A percentile compares a stretch with the other conserved stretches of the same genome.
Evolutionary conservation across 2,113 vertebrate genomes (phyloP).

Genomic region (Tichodroma muraria): DNA sequence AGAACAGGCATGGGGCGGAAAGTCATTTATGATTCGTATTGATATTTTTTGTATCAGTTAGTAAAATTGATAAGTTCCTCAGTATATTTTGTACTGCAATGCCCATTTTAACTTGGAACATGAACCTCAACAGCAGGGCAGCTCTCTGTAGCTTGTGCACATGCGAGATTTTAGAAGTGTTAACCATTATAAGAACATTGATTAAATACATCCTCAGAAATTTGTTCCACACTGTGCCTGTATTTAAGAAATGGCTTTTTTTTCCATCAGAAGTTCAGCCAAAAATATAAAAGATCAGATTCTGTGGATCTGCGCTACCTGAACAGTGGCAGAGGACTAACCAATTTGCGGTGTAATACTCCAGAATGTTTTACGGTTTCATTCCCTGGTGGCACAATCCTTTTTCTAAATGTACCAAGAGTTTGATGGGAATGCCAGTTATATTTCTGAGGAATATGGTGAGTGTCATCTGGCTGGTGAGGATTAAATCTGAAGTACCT

Average conservation of each 20-base stretch:
- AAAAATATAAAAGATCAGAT: background rate
- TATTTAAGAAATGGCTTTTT: background rate
- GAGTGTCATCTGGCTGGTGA: background rate
- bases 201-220: background rate
- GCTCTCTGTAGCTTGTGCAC: background rate
- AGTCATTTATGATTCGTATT: background rate
- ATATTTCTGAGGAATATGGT: background rate
- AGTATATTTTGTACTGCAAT: background rate
- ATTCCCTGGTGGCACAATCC: background rate
- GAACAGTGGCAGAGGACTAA: background rate
- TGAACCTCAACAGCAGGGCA: background rate
- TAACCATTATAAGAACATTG: background rate
- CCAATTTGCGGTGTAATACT: background rate
- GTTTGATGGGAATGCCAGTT: background rate
- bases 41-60: background rate
- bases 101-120: background rate
- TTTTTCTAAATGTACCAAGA: background rate
- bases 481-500: background rate
- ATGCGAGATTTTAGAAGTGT: background rate
- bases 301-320: background rate
- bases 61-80: background rate
- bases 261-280: background rate
- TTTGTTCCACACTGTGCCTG: background rate
- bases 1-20: rapidly evolving
- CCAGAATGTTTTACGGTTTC: background rate